Evolutionary conservation across 2,113 vertebrate species (phyloP), one percentile per base, ranked within the genome.

Genomic region (Galemys pyrenaicus): DNA sequence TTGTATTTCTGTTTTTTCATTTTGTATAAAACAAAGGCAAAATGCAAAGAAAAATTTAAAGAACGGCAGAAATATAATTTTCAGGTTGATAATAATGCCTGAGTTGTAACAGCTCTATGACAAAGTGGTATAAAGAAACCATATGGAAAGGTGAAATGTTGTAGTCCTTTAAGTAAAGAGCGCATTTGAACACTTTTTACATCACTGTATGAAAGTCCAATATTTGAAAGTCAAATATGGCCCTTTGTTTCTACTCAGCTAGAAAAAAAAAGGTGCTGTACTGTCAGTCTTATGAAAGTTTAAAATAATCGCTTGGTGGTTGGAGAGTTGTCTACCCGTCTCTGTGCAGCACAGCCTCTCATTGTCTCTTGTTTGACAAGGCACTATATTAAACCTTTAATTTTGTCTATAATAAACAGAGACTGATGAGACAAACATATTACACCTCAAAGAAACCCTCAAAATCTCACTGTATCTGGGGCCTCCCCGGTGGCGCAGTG

Each of bases 241-340:
- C 26, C 65, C 19, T 79, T 28, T 68, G 0, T 68, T 77, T 86
- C 35, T 41, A 20, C 6, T 60, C 58, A 89, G 41, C 54, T 89
- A 30, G 60, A 49, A 51, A 64, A 17, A 17, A 65, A 88, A 67
- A 85, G 64, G 39, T 64, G 7, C n/a, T 84, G 11, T 84, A 44
- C 46, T 87, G 8, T 87, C 83, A 24, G 35, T 79, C 17, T 64
- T 60, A 22, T 93, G 35, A 79, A 91, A 68, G 17, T 80, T 67
- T 85, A 78, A 88, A 49, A 20, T 87, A 80, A 93, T 24, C 88
- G 41, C 58, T 88, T 11, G 17, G 56, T 83, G 28, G 56, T 83
- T 93, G 60, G 35, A 79, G 54, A 90, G 75, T 39, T 73, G 44
- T 87, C 68, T 87, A 54, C 30, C 51, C 75, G 82, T 90, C 54